These are phyloP conservation scores for Tyrannus savana DNA, from an alignment of 2,113 vertebrate species.

Conservation along the genomic window DNA sequence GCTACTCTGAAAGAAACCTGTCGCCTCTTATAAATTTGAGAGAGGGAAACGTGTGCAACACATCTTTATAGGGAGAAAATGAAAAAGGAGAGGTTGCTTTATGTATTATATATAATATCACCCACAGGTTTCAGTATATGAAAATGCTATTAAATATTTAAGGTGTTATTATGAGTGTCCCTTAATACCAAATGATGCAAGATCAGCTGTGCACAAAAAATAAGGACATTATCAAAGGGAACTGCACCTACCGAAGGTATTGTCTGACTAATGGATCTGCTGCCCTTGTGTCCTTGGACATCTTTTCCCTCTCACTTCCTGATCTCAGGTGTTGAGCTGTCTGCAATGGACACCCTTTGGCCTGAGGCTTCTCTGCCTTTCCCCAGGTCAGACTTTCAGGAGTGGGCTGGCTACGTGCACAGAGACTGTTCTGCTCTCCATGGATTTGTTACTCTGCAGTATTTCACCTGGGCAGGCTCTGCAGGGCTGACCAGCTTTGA, in stretches of 20 bases:
- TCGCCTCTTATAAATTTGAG: not conserved
- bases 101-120: not conserved
- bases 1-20: not conserved
- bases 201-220: not conserved
- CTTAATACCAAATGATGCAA: not conserved
- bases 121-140: not conserved
- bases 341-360: not conserved
- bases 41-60: not conserved
- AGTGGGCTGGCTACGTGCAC: not conserved
- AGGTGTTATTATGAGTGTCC: not conserved
- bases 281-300: rapidly evolving
- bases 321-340: not conserved
- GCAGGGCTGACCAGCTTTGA: not conserved
- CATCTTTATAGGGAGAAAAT: not conserved
- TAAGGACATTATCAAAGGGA: not conserved
- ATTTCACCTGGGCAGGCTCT: not conserved
- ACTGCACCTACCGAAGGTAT: not conserved
- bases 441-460: not conserved
- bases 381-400: not conserved
- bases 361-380: not conserved
- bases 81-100: not conserved
- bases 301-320: not conserved
- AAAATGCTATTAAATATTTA: constrained; percentile 37
- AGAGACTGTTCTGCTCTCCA: not conserved
- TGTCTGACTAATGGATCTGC: not conserved